A percentile compares a stretch with the other conserved stretches of the same genome.
Evolutionary conservation across 2,888 invertebrate genomes (phyloP).

Genomic region (Protodeltote pygarga): DNA sequence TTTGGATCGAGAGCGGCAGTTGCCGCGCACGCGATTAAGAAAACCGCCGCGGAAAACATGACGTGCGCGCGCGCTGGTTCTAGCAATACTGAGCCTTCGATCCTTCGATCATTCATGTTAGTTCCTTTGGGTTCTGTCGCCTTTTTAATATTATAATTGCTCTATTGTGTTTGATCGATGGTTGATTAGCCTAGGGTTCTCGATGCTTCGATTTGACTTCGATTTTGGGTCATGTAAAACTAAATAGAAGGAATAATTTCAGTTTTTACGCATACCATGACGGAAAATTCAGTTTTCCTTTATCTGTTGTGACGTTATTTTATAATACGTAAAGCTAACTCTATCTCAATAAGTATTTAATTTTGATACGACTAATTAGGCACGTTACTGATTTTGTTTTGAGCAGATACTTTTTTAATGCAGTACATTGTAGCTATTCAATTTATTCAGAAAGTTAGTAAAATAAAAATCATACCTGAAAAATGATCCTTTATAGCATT

Average conservation of each 20-base stretch:
- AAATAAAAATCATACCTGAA: too few species aligned
- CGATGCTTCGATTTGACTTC: slow-evolving; percentile 31
- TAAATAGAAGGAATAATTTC: neutral
- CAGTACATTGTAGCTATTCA: too few species aligned
- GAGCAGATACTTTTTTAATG: too few species aligned
- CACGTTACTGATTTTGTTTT: too few species aligned
- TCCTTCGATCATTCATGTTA: slow-evolving; percentile 47
- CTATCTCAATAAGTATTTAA: too few species aligned
- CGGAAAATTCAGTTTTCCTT: too few species aligned
- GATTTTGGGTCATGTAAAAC: slow-evolving; percentile 14
- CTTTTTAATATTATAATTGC: slow-evolving; percentile 64
- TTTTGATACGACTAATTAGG: too few species aligned
- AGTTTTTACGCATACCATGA: neutral
- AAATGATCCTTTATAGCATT: too few species aligned
- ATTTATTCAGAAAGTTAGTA: too few species aligned
- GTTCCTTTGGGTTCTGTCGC: slow-evolving; percentile 44
- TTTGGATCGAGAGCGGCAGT: slow-evolving; percentile 55
- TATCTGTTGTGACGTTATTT: too few species aligned
- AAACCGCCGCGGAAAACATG: slow-evolving; percentile 58
- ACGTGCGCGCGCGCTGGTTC: slow-evolving; percentile 75
- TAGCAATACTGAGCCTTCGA: slow-evolving; percentile 65
- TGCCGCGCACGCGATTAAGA: slow-evolving; percentile 71
- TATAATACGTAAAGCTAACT: too few species aligned
- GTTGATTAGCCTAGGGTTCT: slow-evolving; percentile 27
- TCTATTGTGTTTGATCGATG: slow-evolving; percentile 53